Evolutionary conservation across 1,140 invertebrate genomes (phyloP).

Genomic region (Bombus ignitus): DNA sequence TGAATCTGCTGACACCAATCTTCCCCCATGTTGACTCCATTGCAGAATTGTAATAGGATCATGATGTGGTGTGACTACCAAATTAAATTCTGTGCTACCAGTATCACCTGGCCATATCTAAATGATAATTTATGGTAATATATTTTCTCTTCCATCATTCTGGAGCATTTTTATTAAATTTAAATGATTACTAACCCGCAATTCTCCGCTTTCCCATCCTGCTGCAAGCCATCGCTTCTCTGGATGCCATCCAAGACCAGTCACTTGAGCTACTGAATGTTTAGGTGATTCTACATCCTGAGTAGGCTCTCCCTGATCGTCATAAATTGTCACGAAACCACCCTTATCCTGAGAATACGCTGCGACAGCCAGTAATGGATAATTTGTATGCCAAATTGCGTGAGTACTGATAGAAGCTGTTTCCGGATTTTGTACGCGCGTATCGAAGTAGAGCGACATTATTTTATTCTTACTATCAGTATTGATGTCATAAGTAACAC

Average conservation of each 20-base stretch:
- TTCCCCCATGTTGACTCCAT: slow-evolving; percentile 92
- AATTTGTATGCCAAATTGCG: slow-evolving; percentile 90
- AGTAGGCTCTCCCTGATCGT: slow-evolving; percentile 93
- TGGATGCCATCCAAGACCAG: slow-evolving; percentile 94
- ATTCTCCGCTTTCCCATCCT: slow-evolving; percentile 96
- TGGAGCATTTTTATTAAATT: slow-evolving; percentile 77
- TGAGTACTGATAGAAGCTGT: slow-evolving; percentile 88
- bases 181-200: slow-evolving; percentile 84
- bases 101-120: slow-evolving; percentile 79
- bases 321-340: slow-evolving; percentile 93
- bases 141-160: slow-evolving; percentile 82
- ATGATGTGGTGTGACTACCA: slow-evolving; percentile 90
- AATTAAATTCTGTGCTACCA: slow-evolving; percentile 85
- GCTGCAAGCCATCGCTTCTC: slow-evolving; percentile 90
- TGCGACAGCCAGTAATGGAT: slow-evolving; percentile 92
- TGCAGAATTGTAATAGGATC: slow-evolving; percentile 89
- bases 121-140: slow-evolving; percentile 31
- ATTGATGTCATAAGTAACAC: neutral
- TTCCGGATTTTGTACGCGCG: slow-evolving; percentile 87
- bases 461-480: slow-evolving; percentile 8
- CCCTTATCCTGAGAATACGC: slow-evolving; percentile 94
- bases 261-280: slow-evolving; percentile 89
- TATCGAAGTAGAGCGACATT: slow-evolving; percentile 91
- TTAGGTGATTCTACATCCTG: slow-evolving; percentile 90
- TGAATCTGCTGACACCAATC: slow-evolving; percentile 91